Conservation (phyloP, 2,797 vertebrate genomes). For the Notolepis coatsorum region DNA sequence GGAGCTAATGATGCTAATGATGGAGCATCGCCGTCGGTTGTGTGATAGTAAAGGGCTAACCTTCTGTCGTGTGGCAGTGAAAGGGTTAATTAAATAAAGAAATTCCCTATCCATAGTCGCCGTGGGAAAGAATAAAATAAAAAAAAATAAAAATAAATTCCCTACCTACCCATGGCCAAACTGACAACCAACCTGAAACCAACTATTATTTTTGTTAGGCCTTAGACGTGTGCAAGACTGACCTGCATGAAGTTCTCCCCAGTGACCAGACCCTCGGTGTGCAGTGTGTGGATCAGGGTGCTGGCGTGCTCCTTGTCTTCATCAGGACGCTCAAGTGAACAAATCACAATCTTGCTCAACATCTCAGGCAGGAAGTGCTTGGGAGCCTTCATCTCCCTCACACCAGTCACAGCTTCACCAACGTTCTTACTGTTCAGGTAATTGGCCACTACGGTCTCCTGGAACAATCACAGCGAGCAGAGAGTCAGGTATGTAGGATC, state of each 20-base stretch:
- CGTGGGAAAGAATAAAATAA: too few relatives aligned
- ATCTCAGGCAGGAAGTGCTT: conserved; percentile 96
- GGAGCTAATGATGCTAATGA: too few relatives aligned
- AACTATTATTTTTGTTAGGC: too few relatives aligned
- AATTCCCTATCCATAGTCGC: too few relatives aligned
- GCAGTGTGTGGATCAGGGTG: conserved; percentile 89
- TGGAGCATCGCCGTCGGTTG: too few relatives aligned
- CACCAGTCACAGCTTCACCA: conserved; percentile 87
- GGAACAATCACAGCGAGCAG: not conserved
- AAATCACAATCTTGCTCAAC: conserved; percentile 93
- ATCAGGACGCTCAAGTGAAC: conserved; percentile 91
- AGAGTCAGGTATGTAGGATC: not conserved
- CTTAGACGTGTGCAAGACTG: conserved; percentile 25
- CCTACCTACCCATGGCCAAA: too few relatives aligned
- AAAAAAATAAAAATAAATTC: too few relatives aligned
- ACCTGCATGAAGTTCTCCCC: conserved; percentile 97
- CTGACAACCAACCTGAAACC: too few relatives aligned
- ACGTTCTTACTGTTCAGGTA: conserved; percentile 93
- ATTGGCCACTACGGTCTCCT: conserved; percentile 92
- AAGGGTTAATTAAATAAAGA: too few relatives aligned
- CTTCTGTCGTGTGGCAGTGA: too few relatives aligned
- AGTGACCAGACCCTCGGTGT: conserved; percentile 89
- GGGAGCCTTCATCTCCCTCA: conserved; percentile 94
- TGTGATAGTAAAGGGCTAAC: too few relatives aligned
- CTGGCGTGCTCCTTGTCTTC: conserved; percentile 94